These are phyloP conservation scores for Petrocephalus zakoni DNA, from an alignment of 2,113 vertebrate genomes.

Conservation along the genomic window DNA sequence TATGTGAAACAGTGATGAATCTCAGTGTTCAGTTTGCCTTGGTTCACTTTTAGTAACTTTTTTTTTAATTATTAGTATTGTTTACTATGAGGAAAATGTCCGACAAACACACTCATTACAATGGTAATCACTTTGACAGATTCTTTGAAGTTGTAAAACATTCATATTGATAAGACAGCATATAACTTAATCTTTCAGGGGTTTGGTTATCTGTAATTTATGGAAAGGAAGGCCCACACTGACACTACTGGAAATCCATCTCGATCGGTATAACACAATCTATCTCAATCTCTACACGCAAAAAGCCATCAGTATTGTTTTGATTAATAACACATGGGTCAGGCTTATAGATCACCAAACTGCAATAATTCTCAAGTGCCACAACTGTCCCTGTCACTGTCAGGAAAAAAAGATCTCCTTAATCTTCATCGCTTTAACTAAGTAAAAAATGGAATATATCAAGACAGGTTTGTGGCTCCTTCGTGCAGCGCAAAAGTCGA, in stretches of 20 bases:
- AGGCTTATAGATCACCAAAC: conserved; percentile 4
- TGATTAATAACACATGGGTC: conserved; percentile 19
- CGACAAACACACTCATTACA: neutral
- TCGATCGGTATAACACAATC: neutral
- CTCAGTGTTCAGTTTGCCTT: neutral
- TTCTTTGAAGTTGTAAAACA: neutral
- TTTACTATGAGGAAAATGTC: neutral
- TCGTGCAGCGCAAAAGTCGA: conserved; percentile 16
- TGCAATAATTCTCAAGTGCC: conserved; percentile 10
- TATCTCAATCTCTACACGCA: neutral
- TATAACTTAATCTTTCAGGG: neutral
- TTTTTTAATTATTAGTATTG: neutral
- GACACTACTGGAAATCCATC: neutral
- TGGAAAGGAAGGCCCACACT: neutral
- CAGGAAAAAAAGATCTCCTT: neutral
- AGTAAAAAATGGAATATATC: conserved; percentile 10
- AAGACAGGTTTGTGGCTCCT: neutral
- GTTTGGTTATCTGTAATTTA: neutral
- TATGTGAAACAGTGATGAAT: neutral
- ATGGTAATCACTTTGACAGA: neutral
- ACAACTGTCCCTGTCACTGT: neutral
- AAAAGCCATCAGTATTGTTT: conserved; percentile 6
- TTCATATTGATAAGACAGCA: neutral
- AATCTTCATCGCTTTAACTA: neutral
- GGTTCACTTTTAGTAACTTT: neutral